Conservation (phyloP, 2,888 invertebrate genomes). For the Abrostola tripartita region DNA sequence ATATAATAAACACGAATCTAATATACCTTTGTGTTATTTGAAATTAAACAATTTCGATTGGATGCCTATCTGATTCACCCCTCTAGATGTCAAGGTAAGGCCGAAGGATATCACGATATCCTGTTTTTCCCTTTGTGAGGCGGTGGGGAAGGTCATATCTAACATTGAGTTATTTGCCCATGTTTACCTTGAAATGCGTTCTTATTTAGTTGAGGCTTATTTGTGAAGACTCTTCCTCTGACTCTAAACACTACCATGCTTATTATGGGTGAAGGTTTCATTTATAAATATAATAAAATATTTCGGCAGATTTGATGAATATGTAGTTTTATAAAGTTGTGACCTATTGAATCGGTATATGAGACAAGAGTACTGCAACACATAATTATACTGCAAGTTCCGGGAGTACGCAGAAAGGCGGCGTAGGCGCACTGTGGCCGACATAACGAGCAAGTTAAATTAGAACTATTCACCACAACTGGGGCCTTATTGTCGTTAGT, state of each 20-base stretch:
- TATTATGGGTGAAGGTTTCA: too few species aligned
- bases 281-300: too few species aligned
- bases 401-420: slow-evolving; percentile 33
- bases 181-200: too few species aligned
- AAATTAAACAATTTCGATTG: slow-evolving; percentile 13
- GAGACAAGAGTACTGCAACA: slow-evolving; percentile 58
- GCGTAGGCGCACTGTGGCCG: slow-evolving; percentile 44
- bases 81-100: not conserved
- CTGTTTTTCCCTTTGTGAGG: too few species aligned
- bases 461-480: slow-evolving; percentile 38
- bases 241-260: too few species aligned
- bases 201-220: too few species aligned
- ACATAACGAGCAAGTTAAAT: slow-evolving; percentile 60
- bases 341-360: slow-evolving; percentile 52
- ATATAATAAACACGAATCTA: slow-evolving; percentile 10
- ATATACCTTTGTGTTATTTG: slow-evolving; percentile 38
- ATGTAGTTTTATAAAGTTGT: slow-evolving; percentile 30
- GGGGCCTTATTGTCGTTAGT: slow-evolving; percentile 42
- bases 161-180: too few species aligned
- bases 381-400: slow-evolving; percentile 62
- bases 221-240: too few species aligned
- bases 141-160: too few species aligned
- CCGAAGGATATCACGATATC: too few species aligned
- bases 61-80: not conserved
- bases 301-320: too few species aligned